Evolutionary conservation across 2,113 vertebrate genomes (phyloP), one percentile per base, ranked within the genome.

Genomic region (Pterophyllum scalare): DNA sequence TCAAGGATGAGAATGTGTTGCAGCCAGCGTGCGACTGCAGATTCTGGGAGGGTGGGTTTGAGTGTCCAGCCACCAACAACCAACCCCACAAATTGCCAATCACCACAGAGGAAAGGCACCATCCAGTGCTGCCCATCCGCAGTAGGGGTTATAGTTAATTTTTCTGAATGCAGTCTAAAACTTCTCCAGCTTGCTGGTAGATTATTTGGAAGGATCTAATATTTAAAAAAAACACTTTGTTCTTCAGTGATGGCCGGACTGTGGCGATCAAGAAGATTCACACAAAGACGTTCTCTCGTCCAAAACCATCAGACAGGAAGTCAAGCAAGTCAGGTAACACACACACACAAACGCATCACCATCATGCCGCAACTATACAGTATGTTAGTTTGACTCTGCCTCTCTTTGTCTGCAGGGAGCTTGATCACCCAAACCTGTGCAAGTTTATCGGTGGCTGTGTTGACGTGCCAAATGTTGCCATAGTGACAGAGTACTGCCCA

Each of bases 401-500:
- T 78, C 7, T 28, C 3, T 52, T 13, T 64, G 0, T 19, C 17
- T 59, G 6, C 91, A 98, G 98, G 88, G 97, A 98, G 93, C 95
- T 97, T 33, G 97, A 98, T 80, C 97, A 98, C 80, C 95, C 94
- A 6, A 98, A 97, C 92, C 94, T 97, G 80, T 98, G 96, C 77
- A 97, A 97, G 94, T 98, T 98, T 43, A 93, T 95, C 20, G 96
- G 97, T 8, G 97, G 97, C 2, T 97, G 97, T 57, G 91, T 94
- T 62, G 96, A 97, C 91, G 91, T 95, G 24, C 97, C 96, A 12
- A 94, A 96, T 54, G 91, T 97, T 79, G 96, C 96, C 90, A 95
- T 97, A 62, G 91, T 98, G 78, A 98, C 96, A 2, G 97, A 98
- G 85, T 97, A 97, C 64, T 97, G 97, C 83, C 97, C 97, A 17